A percentile compares a stretch with the other conserved stretches of the same genome.
Evolutionary conservation across 2,797 vertebrate genomes (phyloP).

Genomic region (Aeoliscus strigatus): DNA sequence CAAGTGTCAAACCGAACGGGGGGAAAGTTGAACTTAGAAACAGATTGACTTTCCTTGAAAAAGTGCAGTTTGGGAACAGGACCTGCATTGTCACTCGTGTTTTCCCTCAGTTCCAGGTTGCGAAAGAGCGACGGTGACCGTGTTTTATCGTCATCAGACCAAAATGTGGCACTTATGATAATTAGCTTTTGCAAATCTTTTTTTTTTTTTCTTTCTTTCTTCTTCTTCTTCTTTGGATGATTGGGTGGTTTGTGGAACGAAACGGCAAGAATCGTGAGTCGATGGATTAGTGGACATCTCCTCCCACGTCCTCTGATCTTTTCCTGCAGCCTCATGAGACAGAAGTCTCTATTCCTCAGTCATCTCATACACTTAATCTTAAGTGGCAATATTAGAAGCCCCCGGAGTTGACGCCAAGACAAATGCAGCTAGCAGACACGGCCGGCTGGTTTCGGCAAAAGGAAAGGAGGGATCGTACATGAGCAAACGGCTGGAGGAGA

Average conservation of each 20-base stretch:
- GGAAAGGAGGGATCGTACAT: slow-evolving; percentile 14
- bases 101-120: slow-evolving; percentile 12
- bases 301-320: slow-evolving; percentile 58
- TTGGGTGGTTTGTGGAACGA: slow-evolving; percentile 49
- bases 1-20: slow-evolving; percentile 40
- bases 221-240: too few species aligned
- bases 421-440: slow-evolving; percentile 48
- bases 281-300: slow-evolving; percentile 57
- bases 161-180: slow-evolving; percentile 18
- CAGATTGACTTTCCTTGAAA: slow-evolving; percentile 22
- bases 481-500: slow-evolving; percentile 27
- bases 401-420: slow-evolving; percentile 57
- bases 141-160: too few species aligned
- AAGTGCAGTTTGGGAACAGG: slow-evolving; percentile 9
- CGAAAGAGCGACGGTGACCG: slow-evolving; percentile 6
- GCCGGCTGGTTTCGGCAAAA: slow-evolving; percentile 37
- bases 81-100: slow-evolving; percentile 11
- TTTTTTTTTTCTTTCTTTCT: too few species aligned
- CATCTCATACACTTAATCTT: slow-evolving; percentile 62
- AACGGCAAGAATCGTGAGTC: slow-evolving; percentile 38
- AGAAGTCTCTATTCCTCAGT: slow-evolving; percentile 41
- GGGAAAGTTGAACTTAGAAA: slow-evolving; percentile 46
- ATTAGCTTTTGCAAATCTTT: slow-evolving; percentile 31
- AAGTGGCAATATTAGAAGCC: slow-evolving; percentile 63
- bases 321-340: slow-evolving; percentile 44